phyloP scores from a whole-genome alignment of 2,888 invertebrate species.

The Drosophila hamatofila region DNA sequence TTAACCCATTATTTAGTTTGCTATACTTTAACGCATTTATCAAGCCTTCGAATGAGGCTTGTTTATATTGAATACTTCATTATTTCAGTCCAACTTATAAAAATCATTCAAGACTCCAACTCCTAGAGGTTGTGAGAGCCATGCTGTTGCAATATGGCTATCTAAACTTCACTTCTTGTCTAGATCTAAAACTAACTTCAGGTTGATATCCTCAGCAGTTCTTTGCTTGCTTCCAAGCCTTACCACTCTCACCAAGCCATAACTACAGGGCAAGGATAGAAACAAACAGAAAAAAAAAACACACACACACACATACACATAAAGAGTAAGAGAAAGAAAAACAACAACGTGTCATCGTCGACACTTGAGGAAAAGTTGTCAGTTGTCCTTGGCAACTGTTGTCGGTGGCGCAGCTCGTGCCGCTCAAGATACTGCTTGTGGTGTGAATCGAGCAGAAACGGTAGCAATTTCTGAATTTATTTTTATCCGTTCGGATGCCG shows the following conservation, averaged over 20 bases:
- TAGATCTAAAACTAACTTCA: neutral
- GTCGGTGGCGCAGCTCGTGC: constrained; percentile 4
- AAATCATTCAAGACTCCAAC: no score
- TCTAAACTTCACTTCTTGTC: no score
- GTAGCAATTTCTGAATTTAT: constrained; percentile 81
- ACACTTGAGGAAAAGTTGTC: constrained; percentile 75
- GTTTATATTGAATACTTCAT: no score
- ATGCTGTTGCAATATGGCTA: neutral
- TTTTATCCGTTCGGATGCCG: constrained; percentile 79
- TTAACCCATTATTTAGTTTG: no score
- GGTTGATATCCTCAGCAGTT: no score
- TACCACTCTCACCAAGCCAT: neutral
- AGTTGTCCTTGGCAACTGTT: constrained; percentile 53
- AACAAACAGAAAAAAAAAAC: neutral
- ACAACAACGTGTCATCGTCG: constrained; percentile 49
- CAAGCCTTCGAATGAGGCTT: no score
- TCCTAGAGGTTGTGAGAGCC: neutral
- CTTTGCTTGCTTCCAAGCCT: neutral
- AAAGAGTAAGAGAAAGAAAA: neutral
- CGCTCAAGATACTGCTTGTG: constrained; percentile 2
- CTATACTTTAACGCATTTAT: no score
- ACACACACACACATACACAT: neutral
- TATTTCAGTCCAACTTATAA: no score
- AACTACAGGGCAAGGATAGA: constrained; percentile 9
- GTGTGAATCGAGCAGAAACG: constrained; percentile 59